These are phyloP conservation scores for Polymixis flavicincta DNA, from an alignment of 2,888 invertebrate species.

Conservation along the genomic window DNA sequence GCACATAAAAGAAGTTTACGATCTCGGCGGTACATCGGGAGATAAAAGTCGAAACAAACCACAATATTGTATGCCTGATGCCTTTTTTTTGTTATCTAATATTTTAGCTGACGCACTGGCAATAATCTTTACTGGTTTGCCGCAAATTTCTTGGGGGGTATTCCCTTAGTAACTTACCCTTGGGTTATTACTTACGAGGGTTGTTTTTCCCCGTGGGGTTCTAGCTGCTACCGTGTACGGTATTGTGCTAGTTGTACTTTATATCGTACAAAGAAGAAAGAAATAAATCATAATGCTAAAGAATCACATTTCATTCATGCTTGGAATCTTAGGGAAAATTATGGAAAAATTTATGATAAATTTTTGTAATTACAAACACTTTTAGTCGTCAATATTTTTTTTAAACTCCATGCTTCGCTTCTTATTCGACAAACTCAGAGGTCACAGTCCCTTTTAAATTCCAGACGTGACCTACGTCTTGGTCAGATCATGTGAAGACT, in stretches of 20 bases:
- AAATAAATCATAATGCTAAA: background rate
- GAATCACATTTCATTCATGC: too few relatives aligned
- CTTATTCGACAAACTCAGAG: too few relatives aligned
- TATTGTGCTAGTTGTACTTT: background rate
- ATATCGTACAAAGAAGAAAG: background rate
- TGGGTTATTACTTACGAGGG: conserved; percentile 34
- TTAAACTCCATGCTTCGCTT: too few relatives aligned
- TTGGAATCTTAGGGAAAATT: background rate
- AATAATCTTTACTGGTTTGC: conserved; percentile 66
- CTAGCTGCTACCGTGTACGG: conserved; percentile 3
- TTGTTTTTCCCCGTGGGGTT: conserved; percentile 16
- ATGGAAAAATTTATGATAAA: too few relatives aligned
- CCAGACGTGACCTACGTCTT: too few relatives aligned
- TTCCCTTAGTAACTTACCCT: conserved; percentile 40
- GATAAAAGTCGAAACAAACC: conserved; percentile 78
- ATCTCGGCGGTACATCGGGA: conserved; percentile 66
- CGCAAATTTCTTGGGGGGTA: conserved; percentile 51
- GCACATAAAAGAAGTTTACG: conserved; percentile 87
- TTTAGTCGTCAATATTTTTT: too few relatives aligned
- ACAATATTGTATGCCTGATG: conserved; percentile 79
- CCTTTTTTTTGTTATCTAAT: conserved; percentile 77
- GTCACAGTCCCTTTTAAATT: too few relatives aligned
- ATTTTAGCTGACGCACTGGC: conserved; percentile 71
- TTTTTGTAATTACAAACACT: too few relatives aligned
- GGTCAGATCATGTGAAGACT: too few relatives aligned